Evolutionary conservation across 2,797 vertebrate genomes (phyloP), one percentile per base, ranked within the genome.

Genomic region (Acanthiza pusilla): DNA sequence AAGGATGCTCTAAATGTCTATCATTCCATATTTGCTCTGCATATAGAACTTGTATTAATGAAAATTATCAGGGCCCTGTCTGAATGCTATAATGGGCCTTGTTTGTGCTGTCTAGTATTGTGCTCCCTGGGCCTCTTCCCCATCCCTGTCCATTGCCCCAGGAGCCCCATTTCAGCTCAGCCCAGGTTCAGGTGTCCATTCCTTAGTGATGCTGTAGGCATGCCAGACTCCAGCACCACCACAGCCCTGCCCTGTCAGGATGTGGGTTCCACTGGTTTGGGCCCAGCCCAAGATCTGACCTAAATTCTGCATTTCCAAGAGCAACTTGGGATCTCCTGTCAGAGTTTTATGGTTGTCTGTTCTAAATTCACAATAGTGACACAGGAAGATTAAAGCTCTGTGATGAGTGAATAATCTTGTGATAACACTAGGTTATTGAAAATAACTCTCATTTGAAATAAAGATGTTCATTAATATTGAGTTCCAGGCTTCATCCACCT

Each of bases 181-280:
- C 5, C 13, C 36, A n/a, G 15, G 17, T 38, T 47, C 17, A 15
- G 18, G 9, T 57, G 9, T 42, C 10, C 29, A 16, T 54, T 22
- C 14, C 16, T 83, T n/a, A 51, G 22, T 0, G 1, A 27, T 36
- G 22, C 5, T 11, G 4, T 32, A 47, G 11, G 5, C 0, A 0
- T 53, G 25, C 5, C 42, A n/a, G 17, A 19, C 8, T 85, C 23
- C 81, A 61, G 36, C 17, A 65, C 11, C 4, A 2, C 12, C 34
- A 40, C 34, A 75, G 19, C 4, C 21, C 21, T 67, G 15, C 14
- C 21, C 65, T 77, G 13, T 16, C 30, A 23, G 15, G 27, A 3
- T 4, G 4, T 5, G 16, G 5, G 0, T 7, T 13, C 22, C 9
- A 11, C 13, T 50, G 32, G 19, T 43, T 38, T 71, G 26, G 13